Base-by-base conservation (phyloP, 2,113 vertebrate genomes). In the Odontesthes bonariensis region DNA sequence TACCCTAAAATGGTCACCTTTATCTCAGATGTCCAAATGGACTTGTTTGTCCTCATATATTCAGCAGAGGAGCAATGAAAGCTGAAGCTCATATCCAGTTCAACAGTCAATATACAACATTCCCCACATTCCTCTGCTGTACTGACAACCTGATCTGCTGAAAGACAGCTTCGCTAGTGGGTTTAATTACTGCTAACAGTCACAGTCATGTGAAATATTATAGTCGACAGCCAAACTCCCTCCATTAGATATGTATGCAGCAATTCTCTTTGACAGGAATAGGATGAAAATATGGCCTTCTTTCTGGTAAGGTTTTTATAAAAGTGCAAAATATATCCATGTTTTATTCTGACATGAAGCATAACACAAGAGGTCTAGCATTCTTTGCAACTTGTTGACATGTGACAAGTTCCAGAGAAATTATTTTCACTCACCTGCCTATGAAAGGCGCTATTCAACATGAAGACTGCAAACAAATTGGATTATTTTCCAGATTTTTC, bases 111-210 rank as follows among this genome's bases (percentile, higher is more conserved):
- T 65, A 60, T 66, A 22, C 63, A 1, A 38, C 81, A 79, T 89
- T 85, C 85, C 44, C 52, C 5, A 63, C 73, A 84, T 86, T 89
- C 83, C 56, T 73, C 47, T 56, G 64, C 32, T 16, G 22, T 27
- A 52, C 77, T 63, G 70, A 81, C 75, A 27, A n/a, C 60, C 67
- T 8, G 65, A 71, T 38, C 44, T 20, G 69, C 70, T 82, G 84
- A 89, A 5, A 80, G 87, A 78, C 49, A 62, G 31, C 51, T 53
- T 79, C 60, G 61, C 60, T 33, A 69, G 53, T 5, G 49, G 65
- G 27, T 27, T 38, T 59, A 81, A 86, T 77, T 83, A 77, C 74
- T 16, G 63, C 59, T 38, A 31, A 56, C 8, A 38, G 54, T 71
- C 49, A 22, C 54, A 55, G 49, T 61, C 57, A 56, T 56, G 75